Base-by-base conservation (phyloP, 1,140 invertebrate species). In the Dreissena rostriformis region DNA sequence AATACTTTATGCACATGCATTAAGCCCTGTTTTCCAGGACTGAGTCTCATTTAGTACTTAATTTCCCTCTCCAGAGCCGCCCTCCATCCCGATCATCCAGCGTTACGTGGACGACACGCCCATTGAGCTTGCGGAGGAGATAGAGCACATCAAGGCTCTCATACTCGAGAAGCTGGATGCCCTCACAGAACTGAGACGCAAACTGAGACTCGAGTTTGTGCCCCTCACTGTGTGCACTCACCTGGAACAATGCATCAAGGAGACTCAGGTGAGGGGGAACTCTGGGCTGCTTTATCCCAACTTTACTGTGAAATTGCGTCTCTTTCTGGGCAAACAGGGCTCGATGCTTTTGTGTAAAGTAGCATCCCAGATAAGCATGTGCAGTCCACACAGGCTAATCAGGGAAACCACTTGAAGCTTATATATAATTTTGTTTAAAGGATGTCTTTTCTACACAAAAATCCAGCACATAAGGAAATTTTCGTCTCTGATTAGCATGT, bases 231-330 rank as follows among this genome's bases (percentile, higher is more conserved):
- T 93, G 14, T 92, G 91, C 74, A 90, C 87, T 39, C 91, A 93
- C 82, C 80, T 93, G 65, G 91, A 93, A 87, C 91, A 93, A 67
- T 93, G 92, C 86, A 91, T 93, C 73, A 93, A 93, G 77, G 92
- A 93, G 84, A 93, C 92, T 15, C 91, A 93, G 92, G 92, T 92
- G 86, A 71, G 24, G 26, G 14, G 67, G 67, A 17, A 63, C 24
- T 5, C 61, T 26, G 2, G 61, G 24, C 19, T 15, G 14, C 14
- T 61, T n/a, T 15, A n/a, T 61, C 55, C n/a, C 14, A n/a, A 61
- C n/a, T n/a, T 26, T 63, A 39, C 39, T 8, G 8, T 39, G 39
- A 39, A 39, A 39, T n/a, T 39, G 39, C 2, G 39, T 8, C 8
- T 2, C 8, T 5, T 5, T 39, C 39, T 8, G 39, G 8, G 39